Base-by-base conservation (phyloP, 2,113 vertebrate species). In the Scartelaos histophorus region DNA sequence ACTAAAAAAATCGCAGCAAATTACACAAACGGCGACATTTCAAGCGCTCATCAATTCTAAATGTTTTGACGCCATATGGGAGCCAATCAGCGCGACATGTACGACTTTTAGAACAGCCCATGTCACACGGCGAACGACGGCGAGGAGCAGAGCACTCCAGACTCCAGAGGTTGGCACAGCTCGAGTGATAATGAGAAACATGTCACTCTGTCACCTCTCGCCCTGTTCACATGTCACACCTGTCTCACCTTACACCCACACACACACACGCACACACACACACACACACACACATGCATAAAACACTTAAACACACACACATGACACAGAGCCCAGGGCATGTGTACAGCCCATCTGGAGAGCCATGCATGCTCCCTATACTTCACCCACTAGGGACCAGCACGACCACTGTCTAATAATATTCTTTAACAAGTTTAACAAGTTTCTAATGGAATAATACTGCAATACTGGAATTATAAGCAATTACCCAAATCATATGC, bases 161-260 rank as follows among this genome's bases (percentile, higher is more conserved):
- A 70, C 22, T 57, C 72, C 13, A 51, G 17, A 38, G 74, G 66
- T 73, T 78, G 71, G 69, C 73, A 81, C 56, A 34, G 19, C 0
- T 1, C 38, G 11, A 53, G 80, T 70, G 82, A 69, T 86, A 85
- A 84, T 82, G 73, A 86, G 82, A 81, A 71, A 74, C 64, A 87
- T 78, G 61, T 75, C 73, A 58, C 62, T 69, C 76, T 73, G 49
- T 84, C 87, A 86, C 78, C 78, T 81, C 75, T 79, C 67, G 57
- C 81, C 67, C 74, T 62, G 7, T 61, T 75, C 69, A 76, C 82
- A 82, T 69, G 45, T 57, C 75, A 81, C 68, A 81, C 75, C 68
- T 66, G 61, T 61, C 67, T 71, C 80, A 82, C 80, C 81, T 78
- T 80, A 47, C 70, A 80, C 73, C 78, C 75, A 65, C 46, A 67